A percentile compares a stretch with the other conserved stretches of the same genome.
These are phyloP conservation scores for Neotoxoptera formosana DNA, from an alignment of 1,140 invertebrate genomes.

Conservation along the genomic window DNA sequence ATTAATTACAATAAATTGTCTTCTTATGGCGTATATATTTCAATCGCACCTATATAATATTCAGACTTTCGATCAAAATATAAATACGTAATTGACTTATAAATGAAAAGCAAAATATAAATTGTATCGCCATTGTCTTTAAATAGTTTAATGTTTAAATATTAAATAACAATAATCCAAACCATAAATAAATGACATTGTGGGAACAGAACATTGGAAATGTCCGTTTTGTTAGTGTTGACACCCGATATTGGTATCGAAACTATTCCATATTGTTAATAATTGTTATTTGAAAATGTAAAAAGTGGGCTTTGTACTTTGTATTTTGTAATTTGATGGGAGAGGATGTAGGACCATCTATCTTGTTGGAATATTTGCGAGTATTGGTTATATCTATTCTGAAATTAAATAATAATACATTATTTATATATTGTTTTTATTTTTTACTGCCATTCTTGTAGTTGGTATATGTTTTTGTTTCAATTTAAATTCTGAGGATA, in stretches of 20 bases:
- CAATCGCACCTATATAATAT: background rate
- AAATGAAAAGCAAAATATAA: background rate
- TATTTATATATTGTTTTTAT: background rate
- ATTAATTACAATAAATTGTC: background rate
- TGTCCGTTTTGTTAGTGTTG: background rate
- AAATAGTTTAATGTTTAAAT: background rate
- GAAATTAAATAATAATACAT: background rate
- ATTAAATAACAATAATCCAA: background rate
- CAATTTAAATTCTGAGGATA: background rate
- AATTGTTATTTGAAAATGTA: background rate
- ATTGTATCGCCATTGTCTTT: background rate
- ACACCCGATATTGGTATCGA: background rate
- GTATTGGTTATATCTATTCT: background rate
- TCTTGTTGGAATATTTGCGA: background rate
- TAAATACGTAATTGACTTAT: background rate
- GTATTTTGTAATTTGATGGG: background rate
- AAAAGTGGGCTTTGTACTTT: background rate
- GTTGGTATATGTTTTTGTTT: background rate
- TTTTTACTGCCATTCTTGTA: background rate
- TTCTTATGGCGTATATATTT: background rate
- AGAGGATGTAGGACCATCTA: background rate
- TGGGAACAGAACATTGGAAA: background rate
- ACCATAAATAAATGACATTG: background rate
- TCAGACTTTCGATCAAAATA: background rate
- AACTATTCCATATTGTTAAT: background rate